phyloP scores from a whole-genome alignment of 2,888 invertebrate species.

The Papilio gigon region DNA sequence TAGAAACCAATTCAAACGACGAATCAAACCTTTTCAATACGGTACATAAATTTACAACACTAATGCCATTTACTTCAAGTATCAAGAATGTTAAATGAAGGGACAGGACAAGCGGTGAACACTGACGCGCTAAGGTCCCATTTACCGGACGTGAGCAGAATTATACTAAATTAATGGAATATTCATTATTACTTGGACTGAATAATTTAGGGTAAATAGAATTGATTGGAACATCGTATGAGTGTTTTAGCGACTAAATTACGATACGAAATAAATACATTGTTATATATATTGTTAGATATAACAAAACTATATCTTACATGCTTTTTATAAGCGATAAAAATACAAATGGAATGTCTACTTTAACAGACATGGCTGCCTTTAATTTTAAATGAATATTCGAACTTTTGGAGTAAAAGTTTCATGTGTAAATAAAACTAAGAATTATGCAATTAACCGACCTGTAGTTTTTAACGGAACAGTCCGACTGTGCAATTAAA shows the following conservation, averaged over 20 bases:
- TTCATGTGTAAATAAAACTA: too few species aligned
- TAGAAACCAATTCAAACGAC: constrained; percentile 27
- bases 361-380: too few species aligned
- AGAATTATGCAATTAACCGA: too few species aligned
- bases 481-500: too few species aligned
- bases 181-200: background rate
- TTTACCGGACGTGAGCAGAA: constrained; percentile 38
- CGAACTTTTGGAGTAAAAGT: too few species aligned
- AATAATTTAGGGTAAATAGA: background rate
- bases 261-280: background rate
- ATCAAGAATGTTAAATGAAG: constrained; percentile 44
- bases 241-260: background rate
- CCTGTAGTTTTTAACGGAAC: too few species aligned
- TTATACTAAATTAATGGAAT: constrained; percentile 14
- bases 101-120: constrained; percentile 37
- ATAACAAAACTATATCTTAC: too few species aligned
- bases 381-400: too few species aligned
- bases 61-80: constrained; percentile 45
- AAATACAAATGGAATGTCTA: background rate
- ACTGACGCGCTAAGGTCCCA: constrained; percentile 39
- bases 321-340: background rate
- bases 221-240: background rate
- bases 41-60: constrained; percentile 46
- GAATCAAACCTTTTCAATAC: constrained; percentile 35
- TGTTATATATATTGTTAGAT: background rate